These are phyloP conservation scores for Oscheius onirici DNA, from an alignment of 2,888 invertebrate species.

Conservation along the genomic window DNA sequence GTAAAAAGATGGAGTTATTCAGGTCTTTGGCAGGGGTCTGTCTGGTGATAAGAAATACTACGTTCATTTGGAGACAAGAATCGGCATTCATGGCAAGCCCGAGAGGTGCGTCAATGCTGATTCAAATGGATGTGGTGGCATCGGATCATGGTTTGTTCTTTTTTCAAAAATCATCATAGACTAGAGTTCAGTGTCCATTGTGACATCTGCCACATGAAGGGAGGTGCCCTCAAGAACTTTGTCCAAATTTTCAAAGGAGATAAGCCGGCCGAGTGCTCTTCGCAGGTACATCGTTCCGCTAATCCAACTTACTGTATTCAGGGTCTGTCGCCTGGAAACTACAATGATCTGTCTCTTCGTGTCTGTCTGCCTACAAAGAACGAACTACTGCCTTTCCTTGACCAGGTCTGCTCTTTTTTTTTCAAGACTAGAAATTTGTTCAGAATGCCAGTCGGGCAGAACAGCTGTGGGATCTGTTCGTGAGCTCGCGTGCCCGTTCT, in stretches of 20 bases:
- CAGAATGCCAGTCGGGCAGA: conserved; percentile 68
- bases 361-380: conserved; percentile 70
- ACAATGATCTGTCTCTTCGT: conserved; percentile 67
- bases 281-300: neutral
- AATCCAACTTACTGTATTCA: conserved; percentile 24
- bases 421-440: neutral
- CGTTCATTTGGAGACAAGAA: conserved; percentile 70
- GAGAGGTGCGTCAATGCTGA: conserved; percentile 70
- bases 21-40: conserved; percentile 44
- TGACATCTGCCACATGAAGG: conserved; percentile 69
- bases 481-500: conserved; percentile 67
- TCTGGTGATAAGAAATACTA: conserved; percentile 68
- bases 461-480: conserved; percentile 70
- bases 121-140: conserved; percentile 69
- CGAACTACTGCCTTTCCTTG: conserved; percentile 70
- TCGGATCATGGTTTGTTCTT: conserved; percentile 65
- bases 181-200: conserved; percentile 62
- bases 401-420: conserved; percentile 48
- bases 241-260: conserved; percentile 70
- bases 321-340: conserved; percentile 64
- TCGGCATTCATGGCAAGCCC: conserved; percentile 70
- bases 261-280: conserved; percentile 66
- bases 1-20: conserved; percentile 17
- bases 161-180: neutral
- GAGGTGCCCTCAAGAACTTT: conserved; percentile 66